A percentile compares a stretch with the other conserved stretches of the same genome.
Evolutionary conservation across 2,888 invertebrate species (phyloP).

Genomic region (Plutella xylostella): DNA sequence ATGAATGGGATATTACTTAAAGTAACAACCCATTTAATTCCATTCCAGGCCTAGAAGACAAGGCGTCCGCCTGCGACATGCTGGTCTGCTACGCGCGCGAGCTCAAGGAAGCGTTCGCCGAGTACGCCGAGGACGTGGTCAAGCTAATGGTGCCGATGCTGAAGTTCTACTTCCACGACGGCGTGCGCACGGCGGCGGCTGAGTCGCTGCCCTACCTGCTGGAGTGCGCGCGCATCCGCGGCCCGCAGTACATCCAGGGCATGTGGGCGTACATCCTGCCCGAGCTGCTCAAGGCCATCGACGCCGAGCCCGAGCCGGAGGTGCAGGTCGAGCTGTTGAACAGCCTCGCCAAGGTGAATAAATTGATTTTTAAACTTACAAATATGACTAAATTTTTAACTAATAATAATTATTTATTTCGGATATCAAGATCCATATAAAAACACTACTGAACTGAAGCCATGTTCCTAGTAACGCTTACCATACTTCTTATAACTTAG

Average conservation of each 20-base stretch:
- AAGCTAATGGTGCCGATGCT: conserved; percentile 89
- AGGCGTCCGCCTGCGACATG: conserved; percentile 97
- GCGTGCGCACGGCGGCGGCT: conserved; percentile 92
- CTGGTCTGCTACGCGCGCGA: conserved; percentile 95
- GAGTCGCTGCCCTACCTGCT: conserved; percentile 90
- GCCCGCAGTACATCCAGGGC: conserved; percentile 71
- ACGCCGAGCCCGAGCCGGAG: conserved; percentile 91
- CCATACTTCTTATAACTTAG: too few species aligned
- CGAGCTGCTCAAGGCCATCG: conserved; percentile 87
- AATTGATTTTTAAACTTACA: not conserved
- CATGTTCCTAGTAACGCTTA: too few species aligned
- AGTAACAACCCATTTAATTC: not conserved
- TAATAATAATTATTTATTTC: too few species aligned
- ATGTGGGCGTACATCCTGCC: conserved; percentile 94
- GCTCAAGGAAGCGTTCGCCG: conserved; percentile 81
- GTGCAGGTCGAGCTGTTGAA: conserved; percentile 86
- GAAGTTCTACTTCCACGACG: conserved; percentile 94
- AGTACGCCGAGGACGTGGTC: conserved; percentile 75
- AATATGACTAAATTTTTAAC: too few species aligned
- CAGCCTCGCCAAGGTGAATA: conserved; percentile 77
- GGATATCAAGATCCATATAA: too few species aligned
- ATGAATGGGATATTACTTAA: not conserved
- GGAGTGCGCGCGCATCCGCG: conserved; percentile 88
- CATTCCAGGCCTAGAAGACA: conserved; percentile 85
- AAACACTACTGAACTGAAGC: too few species aligned